Evolutionary conservation across 2,797 vertebrate species (phyloP).

Genomic region (Hyperoplus immaculatus): DNA sequence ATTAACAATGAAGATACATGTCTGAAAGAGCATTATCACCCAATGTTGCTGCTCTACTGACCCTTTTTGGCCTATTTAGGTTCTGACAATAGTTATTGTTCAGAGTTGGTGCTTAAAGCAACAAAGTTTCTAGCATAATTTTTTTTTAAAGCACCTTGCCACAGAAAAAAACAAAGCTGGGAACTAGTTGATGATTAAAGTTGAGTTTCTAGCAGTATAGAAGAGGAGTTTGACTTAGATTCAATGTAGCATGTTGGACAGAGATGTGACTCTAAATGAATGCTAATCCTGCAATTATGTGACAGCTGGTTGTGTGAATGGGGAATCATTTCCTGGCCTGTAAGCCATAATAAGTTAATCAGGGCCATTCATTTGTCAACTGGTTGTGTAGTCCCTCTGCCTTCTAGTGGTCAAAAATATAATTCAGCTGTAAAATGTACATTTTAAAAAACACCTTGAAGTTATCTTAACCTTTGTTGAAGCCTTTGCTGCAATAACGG

Average conservation of each 20-base stretch:
- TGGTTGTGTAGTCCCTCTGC: constrained; percentile 16
- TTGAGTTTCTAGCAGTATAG: neutral
- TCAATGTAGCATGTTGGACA: neutral
- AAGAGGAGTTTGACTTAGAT: neutral
- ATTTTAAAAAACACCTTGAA: neutral
- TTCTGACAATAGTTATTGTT: neutral
- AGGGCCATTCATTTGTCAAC: neutral
- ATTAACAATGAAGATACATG: neutral
- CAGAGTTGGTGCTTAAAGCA: neutral
- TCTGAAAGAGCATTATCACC: neutral
- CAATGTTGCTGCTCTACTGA: neutral
- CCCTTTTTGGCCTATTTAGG: neutral
- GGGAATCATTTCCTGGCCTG: neutral
- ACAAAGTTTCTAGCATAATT: neutral
- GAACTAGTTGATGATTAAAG: no score
- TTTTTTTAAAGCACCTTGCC: no score
- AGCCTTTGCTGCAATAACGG: no score
- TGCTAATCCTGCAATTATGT: neutral
- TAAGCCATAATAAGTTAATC: neutral
- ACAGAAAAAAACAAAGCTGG: neutral
- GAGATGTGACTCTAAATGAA: neutral
- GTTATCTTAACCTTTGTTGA: neutral
- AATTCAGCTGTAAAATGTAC: neutral
- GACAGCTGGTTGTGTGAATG: neutral
- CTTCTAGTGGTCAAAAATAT: constrained; percentile 35